Evolutionary conservation across 2,888 invertebrate species (phyloP).

Genomic region (Flabesymbios commensalis): DNA sequence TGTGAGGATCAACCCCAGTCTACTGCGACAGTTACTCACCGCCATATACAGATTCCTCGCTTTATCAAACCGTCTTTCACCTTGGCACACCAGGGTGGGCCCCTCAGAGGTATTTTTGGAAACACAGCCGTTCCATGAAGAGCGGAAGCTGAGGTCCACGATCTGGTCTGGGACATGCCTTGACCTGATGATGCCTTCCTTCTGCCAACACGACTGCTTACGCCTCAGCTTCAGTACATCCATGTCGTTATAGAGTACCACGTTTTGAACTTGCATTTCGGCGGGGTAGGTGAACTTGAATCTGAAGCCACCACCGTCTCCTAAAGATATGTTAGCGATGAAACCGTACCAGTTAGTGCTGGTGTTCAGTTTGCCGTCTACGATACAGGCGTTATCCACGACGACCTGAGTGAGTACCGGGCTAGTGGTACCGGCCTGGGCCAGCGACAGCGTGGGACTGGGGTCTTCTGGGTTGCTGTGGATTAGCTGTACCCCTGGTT

Average conservation of each 20-base stretch:
- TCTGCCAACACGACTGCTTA: constrained; percentile 30
- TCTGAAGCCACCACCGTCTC: constrained; percentile 28
- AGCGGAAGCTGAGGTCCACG: constrained; percentile 25
- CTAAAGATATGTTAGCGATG: constrained; percentile 30
- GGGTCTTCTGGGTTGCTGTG: no score
- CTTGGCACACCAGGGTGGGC: constrained; percentile 22
- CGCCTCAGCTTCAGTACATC: constrained; percentile 19
- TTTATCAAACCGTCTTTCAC: constrained; percentile 25
- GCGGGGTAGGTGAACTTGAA: constrained; percentile 30
- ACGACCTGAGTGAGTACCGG: neutral
- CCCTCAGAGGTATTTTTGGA: constrained; percentile 17
- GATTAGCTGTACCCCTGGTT: no score
- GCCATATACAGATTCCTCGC: constrained; percentile 24
- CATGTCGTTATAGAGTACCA: constrained; percentile 29
- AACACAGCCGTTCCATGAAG: constrained; percentile 36
- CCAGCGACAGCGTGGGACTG: no score
- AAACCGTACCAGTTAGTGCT: constrained; percentile 34
- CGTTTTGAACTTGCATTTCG: constrained; percentile 25
- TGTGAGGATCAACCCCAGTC: constrained; percentile 24
- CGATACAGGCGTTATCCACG: constrained; percentile 16
- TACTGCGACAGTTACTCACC: constrained; percentile 31
- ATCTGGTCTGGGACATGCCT: constrained; percentile 26
- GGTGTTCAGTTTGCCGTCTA: constrained; percentile 32
- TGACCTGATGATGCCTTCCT: constrained; percentile 28
- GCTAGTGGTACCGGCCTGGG: no score